Conservation (phyloP, 2,113 vertebrate species). For the Lagopus leucura region DNA sequence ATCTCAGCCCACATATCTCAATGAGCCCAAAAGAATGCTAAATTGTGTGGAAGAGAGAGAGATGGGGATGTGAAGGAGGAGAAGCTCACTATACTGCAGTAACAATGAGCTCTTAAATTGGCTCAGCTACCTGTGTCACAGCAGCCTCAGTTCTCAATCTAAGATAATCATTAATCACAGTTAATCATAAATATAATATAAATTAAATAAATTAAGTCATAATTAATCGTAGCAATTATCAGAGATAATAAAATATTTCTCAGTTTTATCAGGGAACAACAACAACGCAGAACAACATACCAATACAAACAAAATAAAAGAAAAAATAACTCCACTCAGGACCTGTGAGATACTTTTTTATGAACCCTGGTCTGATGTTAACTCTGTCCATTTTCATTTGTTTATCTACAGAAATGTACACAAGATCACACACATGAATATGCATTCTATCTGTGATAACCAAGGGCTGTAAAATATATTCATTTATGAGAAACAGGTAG, state of each 20-base stretch:
- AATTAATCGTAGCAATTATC: too few species aligned
- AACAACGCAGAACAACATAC: not conserved
- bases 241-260: not conserved
- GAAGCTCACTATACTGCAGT: not conserved
- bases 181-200: too few species aligned
- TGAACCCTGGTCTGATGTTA: not conserved
- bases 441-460: not conserved
- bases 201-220: too few species aligned
- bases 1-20: accelerated
- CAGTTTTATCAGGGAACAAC: not conserved
- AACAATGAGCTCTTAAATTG: not conserved
- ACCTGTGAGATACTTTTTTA: not conserved
- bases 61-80: not conserved
- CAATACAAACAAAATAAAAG: not conserved
- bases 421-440: not conserved
- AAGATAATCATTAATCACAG: too few species aligned
- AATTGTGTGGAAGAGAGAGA: not conserved
- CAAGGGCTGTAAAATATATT: not conserved
- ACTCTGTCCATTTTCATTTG: not conserved
- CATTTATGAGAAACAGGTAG: not conserved
- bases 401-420: not conserved
- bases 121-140: not conserved
- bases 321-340: not conserved
- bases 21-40: not conserved
- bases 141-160: not conserved